Percentiles rank a stretch among this genome's conserved stretches.
These are phyloP conservation scores for Leucosticte australis DNA, from an alignment of 2,113 vertebrate genomes.

Conservation along the genomic window DNA sequence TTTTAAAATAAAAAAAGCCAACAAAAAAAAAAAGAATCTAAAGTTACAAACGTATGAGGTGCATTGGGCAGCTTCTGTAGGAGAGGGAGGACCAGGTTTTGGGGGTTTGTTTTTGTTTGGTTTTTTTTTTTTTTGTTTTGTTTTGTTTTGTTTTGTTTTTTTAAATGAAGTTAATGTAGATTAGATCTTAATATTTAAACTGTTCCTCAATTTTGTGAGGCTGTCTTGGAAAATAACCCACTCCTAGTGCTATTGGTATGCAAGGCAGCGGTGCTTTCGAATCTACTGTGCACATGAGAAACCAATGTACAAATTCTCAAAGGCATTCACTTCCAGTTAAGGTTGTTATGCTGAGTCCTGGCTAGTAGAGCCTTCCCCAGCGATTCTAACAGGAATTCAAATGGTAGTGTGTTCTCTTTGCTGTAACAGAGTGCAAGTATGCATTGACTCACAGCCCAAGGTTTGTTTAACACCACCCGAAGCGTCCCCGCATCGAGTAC, in stretches of 20 bases:
- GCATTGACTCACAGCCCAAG: conserved; percentile 71
- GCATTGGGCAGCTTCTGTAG: conserved; percentile 81
- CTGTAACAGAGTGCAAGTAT: conserved; percentile 73
- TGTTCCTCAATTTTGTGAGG: conserved; percentile 94
- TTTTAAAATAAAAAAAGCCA: conserved; percentile 71
- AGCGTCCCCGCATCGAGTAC: conserved; percentile 66
- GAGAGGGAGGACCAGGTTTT: conserved; percentile 78
- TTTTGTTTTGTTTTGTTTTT: conserved; percentile 28
- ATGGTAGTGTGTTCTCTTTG: conserved; percentile 62
- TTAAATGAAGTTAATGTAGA: conserved; percentile 77
- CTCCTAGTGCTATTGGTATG: conserved; percentile 81
- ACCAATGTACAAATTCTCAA: conserved; percentile 66
- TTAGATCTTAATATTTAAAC: conserved; percentile 87
- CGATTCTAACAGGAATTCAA: conserved; percentile 69
- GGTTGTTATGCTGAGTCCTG: conserved; percentile 67
- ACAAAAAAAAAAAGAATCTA: conserved; percentile 71
- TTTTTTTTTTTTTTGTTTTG: conserved; percentile 5
- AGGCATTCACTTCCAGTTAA: conserved; percentile 69
- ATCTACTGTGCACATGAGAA: conserved; percentile 72
- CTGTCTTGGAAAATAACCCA: conserved; percentile 85
- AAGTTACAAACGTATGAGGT: conserved; percentile 79
- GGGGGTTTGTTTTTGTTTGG: conserved; percentile 53
- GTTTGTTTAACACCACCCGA: conserved; percentile 71
- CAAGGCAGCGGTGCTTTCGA: conserved; percentile 87
- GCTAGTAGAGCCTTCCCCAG: conserved; percentile 66